Evolutionary conservation across 2,888 invertebrate genomes (phyloP).

Genomic region (Norana najaformis): DNA sequence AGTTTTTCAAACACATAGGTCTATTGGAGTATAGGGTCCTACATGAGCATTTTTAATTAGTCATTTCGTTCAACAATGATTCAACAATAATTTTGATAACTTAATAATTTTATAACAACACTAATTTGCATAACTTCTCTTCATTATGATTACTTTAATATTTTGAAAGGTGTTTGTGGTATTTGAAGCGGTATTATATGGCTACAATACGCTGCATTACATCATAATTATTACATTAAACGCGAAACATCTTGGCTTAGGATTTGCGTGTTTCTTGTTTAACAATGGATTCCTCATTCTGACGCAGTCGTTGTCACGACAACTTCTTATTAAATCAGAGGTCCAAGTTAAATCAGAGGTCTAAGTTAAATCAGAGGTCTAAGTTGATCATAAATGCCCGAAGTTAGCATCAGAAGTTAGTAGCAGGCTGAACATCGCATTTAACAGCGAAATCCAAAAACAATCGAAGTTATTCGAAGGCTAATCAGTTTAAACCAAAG

Average conservation of each 20-base stretch:
- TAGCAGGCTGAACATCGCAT: too few species aligned
- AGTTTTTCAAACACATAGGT: too few species aligned
- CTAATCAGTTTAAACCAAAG: not conserved
- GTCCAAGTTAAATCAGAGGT: not conserved
- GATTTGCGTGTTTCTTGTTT: not conserved
- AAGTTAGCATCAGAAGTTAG: not conserved
- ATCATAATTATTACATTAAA: not conserved
- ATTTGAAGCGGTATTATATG: too few species aligned
- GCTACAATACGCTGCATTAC: too few species aligned
- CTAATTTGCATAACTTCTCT: too few species aligned
- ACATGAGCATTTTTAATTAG: too few species aligned
- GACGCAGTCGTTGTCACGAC: not conserved
- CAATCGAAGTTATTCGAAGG: not conserved
- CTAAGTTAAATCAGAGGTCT: not conserved
- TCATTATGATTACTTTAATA: too few species aligned
- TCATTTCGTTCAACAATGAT: too few species aligned
- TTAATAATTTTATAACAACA: too few species aligned
- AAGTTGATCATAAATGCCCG: not conserved
- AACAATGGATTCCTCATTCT: not conserved
- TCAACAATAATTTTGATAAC: too few species aligned
- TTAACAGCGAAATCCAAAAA: not conserved
- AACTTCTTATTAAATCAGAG: not conserved
- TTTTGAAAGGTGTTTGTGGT: too few species aligned
- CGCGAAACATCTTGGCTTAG: not conserved
- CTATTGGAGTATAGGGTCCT: too few species aligned